Conservation (phyloP, 2,797 vertebrate genomes). For the Thaleichthys pacificus region DNA sequence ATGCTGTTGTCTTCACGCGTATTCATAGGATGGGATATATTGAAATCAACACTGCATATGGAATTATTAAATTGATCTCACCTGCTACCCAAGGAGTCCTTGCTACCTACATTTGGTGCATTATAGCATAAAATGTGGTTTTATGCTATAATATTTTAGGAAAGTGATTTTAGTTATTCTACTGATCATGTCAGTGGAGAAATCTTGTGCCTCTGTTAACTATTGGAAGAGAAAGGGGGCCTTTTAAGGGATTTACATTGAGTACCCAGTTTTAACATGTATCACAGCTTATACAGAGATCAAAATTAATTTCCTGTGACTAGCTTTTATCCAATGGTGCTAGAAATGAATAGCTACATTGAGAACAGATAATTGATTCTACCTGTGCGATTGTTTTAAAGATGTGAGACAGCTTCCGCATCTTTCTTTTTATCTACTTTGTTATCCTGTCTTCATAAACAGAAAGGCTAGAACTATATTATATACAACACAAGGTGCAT, state of each 20-base stretch:
- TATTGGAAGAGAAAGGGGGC: background rate
- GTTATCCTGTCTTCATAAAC: slow-evolving; percentile 5
- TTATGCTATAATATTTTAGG: too few relatives aligned
- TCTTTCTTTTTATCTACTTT: background rate
- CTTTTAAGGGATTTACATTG: background rate
- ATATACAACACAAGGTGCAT: background rate
- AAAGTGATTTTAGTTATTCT: background rate
- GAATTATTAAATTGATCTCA: background rate
- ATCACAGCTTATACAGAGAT: too few relatives aligned
- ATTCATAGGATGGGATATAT: background rate
- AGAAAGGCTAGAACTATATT: background rate
- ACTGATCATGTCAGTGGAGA: slow-evolving; percentile 1
- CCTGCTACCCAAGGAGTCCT: background rate
- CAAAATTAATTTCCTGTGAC: too few relatives aligned
- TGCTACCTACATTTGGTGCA: background rate
- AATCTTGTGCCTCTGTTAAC: background rate
- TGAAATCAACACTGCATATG: background rate
- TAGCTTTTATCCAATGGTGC: background rate
- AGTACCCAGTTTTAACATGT: too few relatives aligned
- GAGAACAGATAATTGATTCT: background rate
- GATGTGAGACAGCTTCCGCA: background rate
- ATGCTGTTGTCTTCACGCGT: background rate
- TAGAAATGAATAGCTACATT: background rate
- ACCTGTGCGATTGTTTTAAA: background rate
- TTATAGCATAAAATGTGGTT: background rate